Evolutionary conservation across 2,113 vertebrate species (phyloP).

Genomic region (Amia ocellicauda): DNA sequence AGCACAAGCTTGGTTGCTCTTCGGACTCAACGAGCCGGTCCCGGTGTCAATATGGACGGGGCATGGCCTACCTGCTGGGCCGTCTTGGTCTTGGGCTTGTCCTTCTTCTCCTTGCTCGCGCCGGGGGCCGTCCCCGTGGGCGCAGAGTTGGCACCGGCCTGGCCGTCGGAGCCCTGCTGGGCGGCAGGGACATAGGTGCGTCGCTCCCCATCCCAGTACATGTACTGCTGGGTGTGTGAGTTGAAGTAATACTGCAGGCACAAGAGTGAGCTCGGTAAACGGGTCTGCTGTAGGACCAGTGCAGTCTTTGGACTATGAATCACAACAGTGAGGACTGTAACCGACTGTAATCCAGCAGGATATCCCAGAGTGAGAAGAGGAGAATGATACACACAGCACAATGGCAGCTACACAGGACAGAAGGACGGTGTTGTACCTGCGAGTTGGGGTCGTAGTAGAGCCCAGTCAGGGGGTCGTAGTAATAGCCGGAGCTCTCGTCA

Average conservation of each 20-base stretch:
- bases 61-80: slow-evolving; percentile 79
- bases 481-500: slow-evolving; percentile 82
- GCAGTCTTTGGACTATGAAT: no score
- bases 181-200: slow-evolving; percentile 73
- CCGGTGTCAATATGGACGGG: no score
- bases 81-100: slow-evolving; percentile 85
- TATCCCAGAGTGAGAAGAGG: not conserved
- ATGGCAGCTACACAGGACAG: no score
- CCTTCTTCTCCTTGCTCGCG: slow-evolving; percentile 77
- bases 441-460: slow-evolving; percentile 86
- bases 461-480: slow-evolving; percentile 83
- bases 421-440: slow-evolving; percentile 60
- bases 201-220: slow-evolving; percentile 87
- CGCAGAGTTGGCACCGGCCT: slow-evolving; percentile 26
- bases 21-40: not conserved
- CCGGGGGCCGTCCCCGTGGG: slow-evolving; percentile 50
- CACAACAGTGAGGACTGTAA: no score
- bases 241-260: slow-evolving; percentile 80
- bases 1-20: not conserved
- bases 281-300: no score
- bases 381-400: not conserved
- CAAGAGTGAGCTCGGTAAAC: no score
- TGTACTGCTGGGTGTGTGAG: slow-evolving; percentile 79
- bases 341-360: no score
- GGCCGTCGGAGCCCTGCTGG: slow-evolving; percentile 57